Evolutionary conservation across 35 echinoderm and acorn worm genomes (phyloP).

Genomic region (Ophioderma brevispina): DNA sequence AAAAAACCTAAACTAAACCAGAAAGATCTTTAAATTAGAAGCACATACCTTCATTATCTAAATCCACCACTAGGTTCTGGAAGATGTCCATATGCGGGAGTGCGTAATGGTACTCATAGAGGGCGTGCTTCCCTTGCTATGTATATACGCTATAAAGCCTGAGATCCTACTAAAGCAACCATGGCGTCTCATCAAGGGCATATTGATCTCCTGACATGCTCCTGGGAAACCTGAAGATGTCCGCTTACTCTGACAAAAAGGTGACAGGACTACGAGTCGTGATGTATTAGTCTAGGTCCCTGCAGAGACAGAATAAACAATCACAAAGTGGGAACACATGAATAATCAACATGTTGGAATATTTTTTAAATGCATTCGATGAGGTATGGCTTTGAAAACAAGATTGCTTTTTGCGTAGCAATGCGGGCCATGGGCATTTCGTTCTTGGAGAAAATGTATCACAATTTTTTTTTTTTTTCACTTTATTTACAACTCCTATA

Average conservation of each 20-base stretch:
- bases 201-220: slow-evolving; percentile 84
- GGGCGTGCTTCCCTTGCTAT: slow-evolving; percentile 93
- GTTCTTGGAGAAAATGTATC: no score
- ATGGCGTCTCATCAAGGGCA: slow-evolving; percentile 95
- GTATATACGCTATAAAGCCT: slow-evolving; percentile 98
- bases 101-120: slow-evolving; percentile 99
- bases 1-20: no score
- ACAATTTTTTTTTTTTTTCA: no score
- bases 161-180: slow-evolving; percentile 97
- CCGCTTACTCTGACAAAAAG: slow-evolving; percentile 93
- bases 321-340: no score
- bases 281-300: slow-evolving; percentile 98
- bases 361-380: no score
- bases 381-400: no score
- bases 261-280: slow-evolving; percentile 93
- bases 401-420: no score
- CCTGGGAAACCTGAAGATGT: slow-evolving; percentile 94
- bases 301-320: slow-evolving; percentile 22
- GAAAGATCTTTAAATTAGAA: no score
- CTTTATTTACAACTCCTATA: no score
- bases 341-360: no score
- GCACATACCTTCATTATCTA: slow-evolving; percentile 93
- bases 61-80: slow-evolving; percentile 97
- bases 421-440: no score
- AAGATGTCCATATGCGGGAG: slow-evolving; percentile 98